Base-by-base conservation (phyloP, 2,888 invertebrate species). In the Phyllotreta striolata region DNA sequence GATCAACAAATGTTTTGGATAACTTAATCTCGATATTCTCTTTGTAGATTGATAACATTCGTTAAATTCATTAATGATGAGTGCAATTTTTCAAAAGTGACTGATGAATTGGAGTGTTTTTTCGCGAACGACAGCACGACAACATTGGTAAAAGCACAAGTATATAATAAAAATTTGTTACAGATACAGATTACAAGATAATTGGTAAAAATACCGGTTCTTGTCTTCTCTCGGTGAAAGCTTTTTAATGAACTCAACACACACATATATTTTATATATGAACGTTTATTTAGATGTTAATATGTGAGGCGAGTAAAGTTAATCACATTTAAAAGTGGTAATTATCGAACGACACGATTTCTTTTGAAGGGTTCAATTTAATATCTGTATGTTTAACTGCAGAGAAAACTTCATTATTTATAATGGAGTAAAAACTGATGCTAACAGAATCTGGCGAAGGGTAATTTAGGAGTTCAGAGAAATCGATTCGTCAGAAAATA, bases 191-290 rank as follows among this genome's bases (percentile, higher is more conserved):
- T 60, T 60, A 60, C 60, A 54, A 52, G 60, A 60, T 60, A 60
- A 60, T 60, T 60, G 60, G 60, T 60, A 60, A 60, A 54, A 60
- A 52, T 60, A 52, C 60, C 60, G 60, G 60, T 60, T 60, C 58
- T 38, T 10, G 52, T 58, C 57, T 37, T 49, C 49, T 46, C 57
- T 49, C 24, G 60, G 60, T 44, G 60, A 60, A 60, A 60, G 60
- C 60, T 60, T 52, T 43, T 60, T 52, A 59, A 59, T 52, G 43
- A 51, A 59, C 59, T 35, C 14, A 38, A 52, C 35, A 40, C 51
- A 35, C 55, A 40, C 24, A 24, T 57, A 49, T 39, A 39, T 13
- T 1, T 24, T 4, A 24, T 49, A 49, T 10, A 49, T 49, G 49
- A 49, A 8, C 49, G 35, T 49, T 49, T 49, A 49, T 49, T 49